Conservation (phyloP, 2,113 vertebrate species). For the Clinocottus analis region DNA sequence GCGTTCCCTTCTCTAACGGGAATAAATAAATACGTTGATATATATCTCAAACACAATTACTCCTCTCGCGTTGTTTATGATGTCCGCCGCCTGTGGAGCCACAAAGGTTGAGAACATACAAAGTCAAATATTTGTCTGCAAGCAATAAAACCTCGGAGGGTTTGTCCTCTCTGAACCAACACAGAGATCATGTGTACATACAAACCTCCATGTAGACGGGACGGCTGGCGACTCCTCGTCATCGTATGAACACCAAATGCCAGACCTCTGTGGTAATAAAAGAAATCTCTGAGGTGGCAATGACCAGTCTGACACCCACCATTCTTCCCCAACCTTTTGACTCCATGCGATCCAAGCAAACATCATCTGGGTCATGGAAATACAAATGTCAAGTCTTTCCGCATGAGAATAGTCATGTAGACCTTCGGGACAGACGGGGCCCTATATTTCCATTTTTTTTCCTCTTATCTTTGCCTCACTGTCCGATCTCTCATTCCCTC, state of each 20-base stretch:
- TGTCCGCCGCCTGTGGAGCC: conserved; percentile 24
- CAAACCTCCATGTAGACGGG: neutral
- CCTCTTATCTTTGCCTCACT: neutral
- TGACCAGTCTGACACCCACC: conserved; percentile 29
- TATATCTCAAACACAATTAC: neutral
- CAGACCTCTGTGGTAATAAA: conserved; percentile 47
- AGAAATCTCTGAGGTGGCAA: conserved; percentile 47
- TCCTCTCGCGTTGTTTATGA: conserved; percentile 30
- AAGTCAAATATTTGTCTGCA: conserved; percentile 31
- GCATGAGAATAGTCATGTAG: conserved; percentile 43
- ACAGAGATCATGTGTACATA: conserved; percentile 44
- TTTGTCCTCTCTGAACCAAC: conserved; percentile 43
- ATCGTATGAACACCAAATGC: conserved; percentile 49
- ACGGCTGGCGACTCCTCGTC: neutral
- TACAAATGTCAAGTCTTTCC: conserved; percentile 64
- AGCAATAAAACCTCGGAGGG: conserved; percentile 27
- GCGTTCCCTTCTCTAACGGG: neutral
- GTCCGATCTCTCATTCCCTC: conserved; percentile 2
- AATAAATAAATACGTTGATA: too few species aligned
- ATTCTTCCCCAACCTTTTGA: conserved; percentile 48
- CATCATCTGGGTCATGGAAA: conserved; percentile 49
- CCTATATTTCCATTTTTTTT: neutral
- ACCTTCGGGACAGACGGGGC: conserved; percentile 23
- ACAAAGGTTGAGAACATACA: conserved; percentile 39
- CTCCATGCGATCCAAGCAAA: conserved; percentile 5